phyloP scores from a whole-genome alignment of 2,113 vertebrate genomes.

The Triplophysa dalaica region DNA sequence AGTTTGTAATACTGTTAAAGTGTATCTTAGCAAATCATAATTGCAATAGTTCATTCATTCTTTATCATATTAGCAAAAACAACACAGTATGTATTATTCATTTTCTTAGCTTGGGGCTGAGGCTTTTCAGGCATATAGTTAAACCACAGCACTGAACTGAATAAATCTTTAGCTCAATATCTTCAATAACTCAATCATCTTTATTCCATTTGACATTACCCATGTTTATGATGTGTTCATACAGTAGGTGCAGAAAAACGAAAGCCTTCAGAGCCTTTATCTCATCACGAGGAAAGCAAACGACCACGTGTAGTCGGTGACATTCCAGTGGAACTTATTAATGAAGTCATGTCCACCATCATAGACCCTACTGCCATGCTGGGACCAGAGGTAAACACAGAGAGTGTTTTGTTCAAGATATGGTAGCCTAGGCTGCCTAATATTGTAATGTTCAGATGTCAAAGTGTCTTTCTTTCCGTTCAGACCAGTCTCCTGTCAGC shows the following conservation, averaged over 20 bases:
- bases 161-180: background rate
- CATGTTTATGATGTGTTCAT: slow-evolving; percentile 8
- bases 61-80: too few species aligned
- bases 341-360: slow-evolving; percentile 98
- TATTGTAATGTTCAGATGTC: too few species aligned
- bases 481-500: slow-evolving; percentile 94
- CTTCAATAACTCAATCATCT: background rate
- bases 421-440: too few species aligned
- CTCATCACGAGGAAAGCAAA: slow-evolving; percentile 84
- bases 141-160: too few species aligned
- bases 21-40: too few species aligned
- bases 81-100: too few species aligned
- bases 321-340: slow-evolving; percentile 96
- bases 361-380: slow-evolving; percentile 90
- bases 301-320: slow-evolving; percentile 87
- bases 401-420: background rate
- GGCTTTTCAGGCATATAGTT: too few species aligned
- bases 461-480: background rate
- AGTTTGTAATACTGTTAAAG: too few species aligned
- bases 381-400: slow-evolving; percentile 83
- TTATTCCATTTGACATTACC: background rate
- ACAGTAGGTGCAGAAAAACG: slow-evolving; percentile 85
- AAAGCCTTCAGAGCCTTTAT: slow-evolving; percentile 83
- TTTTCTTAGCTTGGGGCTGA: too few species aligned
- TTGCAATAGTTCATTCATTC: too few species aligned